These are phyloP conservation scores for Diorhabda carinulata DNA, from an alignment of 1,140 invertebrate species.

Conservation along the genomic window DNA sequence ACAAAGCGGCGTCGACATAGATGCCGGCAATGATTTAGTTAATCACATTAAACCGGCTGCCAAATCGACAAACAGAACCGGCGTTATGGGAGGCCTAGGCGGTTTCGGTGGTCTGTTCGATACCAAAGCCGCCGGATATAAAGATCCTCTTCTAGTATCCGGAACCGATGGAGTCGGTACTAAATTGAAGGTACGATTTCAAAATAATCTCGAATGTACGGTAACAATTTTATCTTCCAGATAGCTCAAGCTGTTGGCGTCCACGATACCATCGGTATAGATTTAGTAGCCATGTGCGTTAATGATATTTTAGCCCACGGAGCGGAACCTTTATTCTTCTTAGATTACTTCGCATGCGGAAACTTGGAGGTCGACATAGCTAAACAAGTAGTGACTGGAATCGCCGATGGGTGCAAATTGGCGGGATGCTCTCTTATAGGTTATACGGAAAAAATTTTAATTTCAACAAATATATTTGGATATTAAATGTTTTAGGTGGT, in stretches of 20 bases:
- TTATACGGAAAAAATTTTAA: conserved; percentile 42
- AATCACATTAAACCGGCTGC: conserved; percentile 75
- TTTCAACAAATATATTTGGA: background rate
- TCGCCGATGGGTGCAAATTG: conserved; percentile 79
- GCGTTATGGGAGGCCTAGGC: conserved; percentile 78
- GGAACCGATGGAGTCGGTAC: conserved; percentile 97
- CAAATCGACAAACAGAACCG: conserved; percentile 63
- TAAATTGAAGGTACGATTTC: conserved; percentile 75
- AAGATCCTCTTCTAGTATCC: conserved; percentile 85
- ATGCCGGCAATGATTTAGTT: conserved; percentile 83
- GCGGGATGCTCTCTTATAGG: conserved; percentile 88
- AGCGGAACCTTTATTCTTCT: conserved; percentile 91
- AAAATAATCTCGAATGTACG: background rate
- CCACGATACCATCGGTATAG: conserved; percentile 86
- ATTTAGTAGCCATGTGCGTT: conserved; percentile 96
- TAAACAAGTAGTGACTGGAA: conserved; percentile 74
- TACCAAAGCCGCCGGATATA: conserved; percentile 59
- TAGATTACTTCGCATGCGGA: conserved; percentile 95
- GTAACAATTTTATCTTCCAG: conserved; percentile 49
- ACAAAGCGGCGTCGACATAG: conserved; percentile 89
- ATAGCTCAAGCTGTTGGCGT: conserved; percentile 76
- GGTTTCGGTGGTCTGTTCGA: conserved; percentile 94
- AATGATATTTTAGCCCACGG: conserved; percentile 95
- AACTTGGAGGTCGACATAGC: conserved; percentile 74
- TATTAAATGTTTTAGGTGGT: conserved; percentile 58